Evolutionary conservation across 2,797 vertebrate species (phyloP), one percentile per base, ranked within the genome.

Genomic region (Emys orbicularis): DNA sequence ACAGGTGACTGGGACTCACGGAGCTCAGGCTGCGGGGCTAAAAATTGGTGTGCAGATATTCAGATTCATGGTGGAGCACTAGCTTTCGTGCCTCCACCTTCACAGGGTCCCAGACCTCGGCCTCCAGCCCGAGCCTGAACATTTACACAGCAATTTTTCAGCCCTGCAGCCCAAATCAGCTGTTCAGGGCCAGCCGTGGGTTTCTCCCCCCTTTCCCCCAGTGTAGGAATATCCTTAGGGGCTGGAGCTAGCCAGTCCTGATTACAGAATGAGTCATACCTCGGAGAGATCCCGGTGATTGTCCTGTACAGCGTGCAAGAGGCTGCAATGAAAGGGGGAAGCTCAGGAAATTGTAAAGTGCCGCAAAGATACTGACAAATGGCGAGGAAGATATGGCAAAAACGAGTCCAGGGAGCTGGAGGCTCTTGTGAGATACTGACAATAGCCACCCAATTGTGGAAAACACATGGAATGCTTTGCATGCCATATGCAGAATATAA

Each of bases 371-470:
- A 68, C 9, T 37, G n/a, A 68, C 34, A 23, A 10, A 21, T 19
- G 9, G 19, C 65, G 3, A 37, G 65, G n/a, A 68, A 68, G 65
- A 68, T 21, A 8, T 68, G 65, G 65, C 61, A 68, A 37, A 37
- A 65, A 12, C 1, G 3, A 31, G 5, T 59, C 27, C 57, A 59
- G 29, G 57, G 57, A 13, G 57, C 27, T 29, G 27, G 57, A 13
- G 4, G 57, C 57, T 59, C 57, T 59, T 59, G 27, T 59, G 57
- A 31, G 57, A 59, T 59, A 31, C 81, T 16, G 56, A 87, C 84
- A 88, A 89, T 72, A 95, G 52, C 7, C 90, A 86, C 90, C 87
- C 81, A 68, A 3, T 74, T 91, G 85, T 84, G 85, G 89, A 87
- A 92, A 95, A 87, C 1, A 49, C 2, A 68, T 59, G 91, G 0